Conservation (phyloP, 2,797 vertebrate genomes). For the Tenualosa thibaudeaui region DNA sequence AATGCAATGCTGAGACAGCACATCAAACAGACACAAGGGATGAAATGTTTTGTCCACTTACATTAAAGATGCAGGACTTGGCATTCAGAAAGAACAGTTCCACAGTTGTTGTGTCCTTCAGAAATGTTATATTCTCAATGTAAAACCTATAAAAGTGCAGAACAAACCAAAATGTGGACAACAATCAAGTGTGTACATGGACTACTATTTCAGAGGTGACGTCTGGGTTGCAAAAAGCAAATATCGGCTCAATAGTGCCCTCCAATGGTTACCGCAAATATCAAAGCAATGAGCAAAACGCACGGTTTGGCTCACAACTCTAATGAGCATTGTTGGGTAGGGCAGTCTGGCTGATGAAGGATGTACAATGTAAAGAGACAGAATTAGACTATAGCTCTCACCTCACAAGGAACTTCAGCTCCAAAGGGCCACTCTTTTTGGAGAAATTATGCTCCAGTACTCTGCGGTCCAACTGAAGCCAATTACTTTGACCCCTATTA, state of each 20-base stretch:
- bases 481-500: constrained; percentile 88
- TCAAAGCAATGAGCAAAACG: neutral
- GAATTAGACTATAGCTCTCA: constrained; percentile 63
- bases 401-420: constrained; percentile 91
- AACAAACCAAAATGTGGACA: neutral
- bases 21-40: neutral
- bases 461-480: constrained; percentile 94
- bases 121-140: constrained; percentile 91
- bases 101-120: constrained; percentile 93
- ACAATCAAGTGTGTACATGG: neutral
- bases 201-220: neutral
- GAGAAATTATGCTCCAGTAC: constrained; percentile 95
- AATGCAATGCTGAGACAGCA: constrained; percentile 11
- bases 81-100: constrained; percentile 97
- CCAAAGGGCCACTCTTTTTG: constrained; percentile 83
- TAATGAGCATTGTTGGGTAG: neutral
- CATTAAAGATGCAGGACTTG: constrained; percentile 90
- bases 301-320: neutral
- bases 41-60: constrained; percentile 69
- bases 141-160: constrained; percentile 84
- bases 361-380: neutral
- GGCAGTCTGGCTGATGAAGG: neutral
- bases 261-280: constrained; percentile 61
- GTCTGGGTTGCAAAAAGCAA: neutral
- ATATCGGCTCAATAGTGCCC: constrained; percentile 56